These are phyloP conservation scores for Myathropa florea DNA, from an alignment of 2,888 invertebrate genomes.

Conservation along the genomic window DNA sequence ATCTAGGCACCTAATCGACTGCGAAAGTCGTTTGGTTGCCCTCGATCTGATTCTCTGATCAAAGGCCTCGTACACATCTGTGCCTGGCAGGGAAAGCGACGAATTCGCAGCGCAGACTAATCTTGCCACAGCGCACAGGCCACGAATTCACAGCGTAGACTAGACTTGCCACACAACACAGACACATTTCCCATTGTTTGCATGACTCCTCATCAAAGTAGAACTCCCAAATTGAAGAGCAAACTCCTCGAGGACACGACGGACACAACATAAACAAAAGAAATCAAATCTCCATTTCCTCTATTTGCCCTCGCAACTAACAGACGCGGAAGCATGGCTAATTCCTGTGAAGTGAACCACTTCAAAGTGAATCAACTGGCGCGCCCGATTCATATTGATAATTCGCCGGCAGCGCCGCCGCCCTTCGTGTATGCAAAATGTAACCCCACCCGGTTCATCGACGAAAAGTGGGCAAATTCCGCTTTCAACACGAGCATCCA, in stretches of 20 bases:
- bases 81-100: too few species aligned
- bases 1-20: too few species aligned
- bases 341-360: neutral
- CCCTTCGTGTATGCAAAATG: neutral
- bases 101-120: too few species aligned
- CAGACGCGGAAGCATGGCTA: neutral
- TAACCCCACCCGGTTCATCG: neutral
- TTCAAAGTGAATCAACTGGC: neutral
- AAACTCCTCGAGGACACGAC: neutral
- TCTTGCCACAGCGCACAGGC: too few species aligned
- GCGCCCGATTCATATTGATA: neutral
- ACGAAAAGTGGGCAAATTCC: neutral
- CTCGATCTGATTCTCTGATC: too few species aligned
- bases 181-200: neutral
- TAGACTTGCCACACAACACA: too few species aligned
- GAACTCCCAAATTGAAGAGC: neutral
- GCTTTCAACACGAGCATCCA: conserved; percentile 29
- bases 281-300: neutral
- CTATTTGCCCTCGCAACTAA: too few species aligned
- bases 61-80: too few species aligned
- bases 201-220: neutral
- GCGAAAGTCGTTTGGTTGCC: too few species aligned
- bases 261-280: neutral
- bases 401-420: too few species aligned
- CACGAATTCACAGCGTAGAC: too few species aligned